These are phyloP conservation scores for Peribatodes rhomboidaria DNA, from an alignment of 2,888 invertebrate species.

Conservation along the genomic window DNA sequence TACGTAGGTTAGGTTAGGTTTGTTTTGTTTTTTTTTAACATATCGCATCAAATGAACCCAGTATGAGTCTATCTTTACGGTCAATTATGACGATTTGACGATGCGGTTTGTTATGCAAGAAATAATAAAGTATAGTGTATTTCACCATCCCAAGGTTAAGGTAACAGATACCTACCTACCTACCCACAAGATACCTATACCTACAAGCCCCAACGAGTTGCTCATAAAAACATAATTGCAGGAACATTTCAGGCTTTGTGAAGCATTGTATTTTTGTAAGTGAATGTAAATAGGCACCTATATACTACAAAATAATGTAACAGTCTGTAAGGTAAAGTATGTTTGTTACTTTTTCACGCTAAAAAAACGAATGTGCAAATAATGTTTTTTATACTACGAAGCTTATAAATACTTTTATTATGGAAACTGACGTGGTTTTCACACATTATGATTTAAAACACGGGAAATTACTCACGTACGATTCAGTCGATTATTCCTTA, in stretches of 20 bases:
- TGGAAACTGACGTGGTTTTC: too few species aligned
- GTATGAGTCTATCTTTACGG: constrained; percentile 1
- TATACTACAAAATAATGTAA: too few species aligned
- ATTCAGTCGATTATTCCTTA: too few species aligned
- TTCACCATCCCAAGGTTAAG: neutral
- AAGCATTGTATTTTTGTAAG: too few species aligned
- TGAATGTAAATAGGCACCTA: neutral
- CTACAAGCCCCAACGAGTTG: neutral
- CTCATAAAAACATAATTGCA: neutral
- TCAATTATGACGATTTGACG: neutral
- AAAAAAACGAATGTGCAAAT: too few species aligned
- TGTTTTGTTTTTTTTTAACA: constrained; percentile 1
- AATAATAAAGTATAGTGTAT: neutral
- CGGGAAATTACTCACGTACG: too few species aligned
- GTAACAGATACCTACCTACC: neutral
- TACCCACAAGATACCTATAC: neutral
- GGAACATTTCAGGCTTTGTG: neutral
- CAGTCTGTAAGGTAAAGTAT: too few species aligned
- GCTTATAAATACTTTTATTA: too few species aligned
- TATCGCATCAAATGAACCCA: neutral
- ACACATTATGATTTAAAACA: too few species aligned
- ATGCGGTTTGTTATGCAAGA: constrained; percentile 8
- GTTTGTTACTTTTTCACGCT: too few species aligned
- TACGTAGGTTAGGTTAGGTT: constrained; percentile 16
- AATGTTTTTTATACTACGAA: too few species aligned